These are phyloP conservation scores for Ochotona curzoniae DNA, from an alignment of 2,113 vertebrate genomes.

Conservation along the genomic window DNA sequence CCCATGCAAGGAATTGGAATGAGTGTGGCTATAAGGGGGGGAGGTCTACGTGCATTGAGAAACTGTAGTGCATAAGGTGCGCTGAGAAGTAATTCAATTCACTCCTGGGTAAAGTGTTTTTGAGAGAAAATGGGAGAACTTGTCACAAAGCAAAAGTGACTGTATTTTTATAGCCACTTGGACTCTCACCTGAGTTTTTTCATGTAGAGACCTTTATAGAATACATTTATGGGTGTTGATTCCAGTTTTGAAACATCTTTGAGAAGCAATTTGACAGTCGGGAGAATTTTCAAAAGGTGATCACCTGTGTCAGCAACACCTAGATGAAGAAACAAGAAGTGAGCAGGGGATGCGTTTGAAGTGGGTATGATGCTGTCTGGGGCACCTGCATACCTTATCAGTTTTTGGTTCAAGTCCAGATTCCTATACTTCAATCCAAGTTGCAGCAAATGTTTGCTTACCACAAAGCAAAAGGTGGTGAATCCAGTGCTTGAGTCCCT, in stretches of 20 bases:
- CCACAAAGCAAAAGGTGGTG: too few species aligned
- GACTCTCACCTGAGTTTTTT: neutral
- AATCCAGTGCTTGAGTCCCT: too few species aligned
- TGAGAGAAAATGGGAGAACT: neutral
- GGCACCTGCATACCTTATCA: too few species aligned
- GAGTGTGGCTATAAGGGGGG: neutral
- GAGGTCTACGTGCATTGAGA: neutral
- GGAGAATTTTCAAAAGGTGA: neutral
- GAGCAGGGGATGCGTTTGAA: too few species aligned
- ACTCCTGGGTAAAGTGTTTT: neutral
- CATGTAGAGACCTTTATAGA: neutral
- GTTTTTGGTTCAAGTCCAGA: too few species aligned
- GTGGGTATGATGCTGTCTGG: too few species aligned
- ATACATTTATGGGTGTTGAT: neutral
- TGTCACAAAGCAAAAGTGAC: neutral
- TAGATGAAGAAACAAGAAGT: neutral
- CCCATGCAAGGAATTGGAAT: slow-evolving; percentile 28
- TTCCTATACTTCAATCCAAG: too few species aligned
- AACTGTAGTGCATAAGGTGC: neutral
- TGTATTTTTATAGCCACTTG: neutral
- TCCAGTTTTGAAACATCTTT: neutral
- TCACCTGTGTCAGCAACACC: neutral
- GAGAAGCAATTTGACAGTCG: neutral
- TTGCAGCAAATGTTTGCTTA: too few species aligned
- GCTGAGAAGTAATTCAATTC: slow-evolving; percentile 1